Conservation (phyloP, 2,888 invertebrate species). For the Hirtodrosophila trivittata region DNA sequence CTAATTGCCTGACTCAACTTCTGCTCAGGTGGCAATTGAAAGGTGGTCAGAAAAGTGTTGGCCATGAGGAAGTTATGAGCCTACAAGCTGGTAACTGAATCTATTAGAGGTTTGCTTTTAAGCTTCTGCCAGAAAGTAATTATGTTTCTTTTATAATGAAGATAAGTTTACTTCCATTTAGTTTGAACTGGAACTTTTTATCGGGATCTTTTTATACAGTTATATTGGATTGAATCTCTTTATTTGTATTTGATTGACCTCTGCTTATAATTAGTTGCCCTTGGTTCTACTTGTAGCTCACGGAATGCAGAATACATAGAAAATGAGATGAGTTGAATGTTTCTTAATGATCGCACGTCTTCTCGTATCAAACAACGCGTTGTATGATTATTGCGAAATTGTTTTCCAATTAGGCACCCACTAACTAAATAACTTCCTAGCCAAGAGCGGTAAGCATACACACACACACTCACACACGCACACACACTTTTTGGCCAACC, state of each 20-base stretch:
- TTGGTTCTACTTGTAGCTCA: conserved; percentile 8
- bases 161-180: too few species aligned
- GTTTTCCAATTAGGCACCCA: conserved; percentile 54
- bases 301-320: conserved; percentile 1
- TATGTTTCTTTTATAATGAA: too few species aligned
- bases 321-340: conserved; percentile 16
- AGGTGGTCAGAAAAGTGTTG: conserved; percentile 17
- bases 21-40: conserved; percentile 8
- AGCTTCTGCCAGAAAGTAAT: too few species aligned
- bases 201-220: too few species aligned
- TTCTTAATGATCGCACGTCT: conserved; percentile 7
- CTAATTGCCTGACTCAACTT: conserved; percentile 53
- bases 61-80: conserved; percentile 23
- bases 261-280: conserved; percentile 7
- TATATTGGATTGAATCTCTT: background rate
- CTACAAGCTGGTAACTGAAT: background rate
- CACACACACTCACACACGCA: conserved; percentile 9
- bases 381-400: conserved; percentile 17
- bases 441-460: conserved; percentile 41
- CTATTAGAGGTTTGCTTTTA: background rate
- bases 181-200: too few species aligned
- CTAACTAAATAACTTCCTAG: conserved; percentile 49
- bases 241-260: background rate
- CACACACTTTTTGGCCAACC: conserved; percentile 27
- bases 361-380: background rate